Evolutionary conservation across 2,888 invertebrate species (phyloP).

Genomic region (Geophilus truncorum): DNA sequence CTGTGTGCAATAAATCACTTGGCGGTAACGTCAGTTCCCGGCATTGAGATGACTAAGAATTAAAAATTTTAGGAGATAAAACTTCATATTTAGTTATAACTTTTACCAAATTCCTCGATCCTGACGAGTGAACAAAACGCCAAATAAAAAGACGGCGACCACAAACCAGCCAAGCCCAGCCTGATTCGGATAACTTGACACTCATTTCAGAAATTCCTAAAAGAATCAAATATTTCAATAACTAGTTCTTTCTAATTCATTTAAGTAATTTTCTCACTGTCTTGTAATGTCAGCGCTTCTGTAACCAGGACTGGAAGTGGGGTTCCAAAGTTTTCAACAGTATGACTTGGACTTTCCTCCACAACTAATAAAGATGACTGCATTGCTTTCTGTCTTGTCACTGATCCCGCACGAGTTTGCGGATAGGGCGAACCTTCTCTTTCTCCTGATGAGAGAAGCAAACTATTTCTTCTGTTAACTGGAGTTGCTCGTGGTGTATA

Average conservation of each 20-base stretch:
- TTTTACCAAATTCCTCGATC: background rate
- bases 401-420: background rate
- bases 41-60: conserved; percentile 55
- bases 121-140: conserved; percentile 51
- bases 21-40: conserved; percentile 82
- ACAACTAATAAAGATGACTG: conserved; percentile 52
- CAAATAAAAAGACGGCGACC: conserved; percentile 80
- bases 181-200: conserved; percentile 61
- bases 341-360: conserved; percentile 66
- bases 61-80: background rate
- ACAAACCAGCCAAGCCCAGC: conserved; percentile 80
- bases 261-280: conserved; percentile 51
- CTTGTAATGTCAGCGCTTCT: conserved; percentile 77
- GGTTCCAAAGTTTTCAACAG: conserved; percentile 73
- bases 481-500: background rate
- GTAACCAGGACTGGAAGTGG: conserved; percentile 81
- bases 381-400: background rate
- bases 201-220: conserved; percentile 49
- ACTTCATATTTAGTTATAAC: background rate
- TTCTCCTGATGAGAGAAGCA: background rate
- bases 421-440: background rate
- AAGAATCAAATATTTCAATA: background rate
- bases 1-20: conserved; percentile 77
- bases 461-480: background rate
- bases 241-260: too few species aligned